Evolutionary conservation across 2,888 invertebrate genomes (phyloP).

Genomic region (Noctua pronuba): DNA sequence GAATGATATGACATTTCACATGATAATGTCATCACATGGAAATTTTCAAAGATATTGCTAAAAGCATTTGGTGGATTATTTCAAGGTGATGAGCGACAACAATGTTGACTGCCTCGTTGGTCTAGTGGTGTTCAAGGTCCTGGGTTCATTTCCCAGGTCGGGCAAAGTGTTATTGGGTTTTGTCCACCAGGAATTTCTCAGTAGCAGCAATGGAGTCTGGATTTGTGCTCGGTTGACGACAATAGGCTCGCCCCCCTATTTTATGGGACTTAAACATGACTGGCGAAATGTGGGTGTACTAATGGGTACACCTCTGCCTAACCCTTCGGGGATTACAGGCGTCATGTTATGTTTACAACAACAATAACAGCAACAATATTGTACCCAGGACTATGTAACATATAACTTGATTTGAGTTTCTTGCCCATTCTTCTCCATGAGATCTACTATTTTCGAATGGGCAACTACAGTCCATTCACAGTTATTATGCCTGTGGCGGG

Average conservation of each 20-base stretch:
- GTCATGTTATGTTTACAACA: too few species aligned
- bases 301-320: too few species aligned
- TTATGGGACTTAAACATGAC: background rate
- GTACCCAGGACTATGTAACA: too few species aligned
- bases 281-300: background rate
- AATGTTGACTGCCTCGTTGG: background rate
- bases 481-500: too few species aligned
- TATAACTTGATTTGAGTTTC: too few species aligned
- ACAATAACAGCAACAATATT: too few species aligned
- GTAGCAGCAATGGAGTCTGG: background rate
- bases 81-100: background rate
- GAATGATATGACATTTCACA: constrained; percentile 2
- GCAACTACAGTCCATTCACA: too few species aligned
- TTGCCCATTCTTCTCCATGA: too few species aligned
- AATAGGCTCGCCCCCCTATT: background rate
- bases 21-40: background rate
- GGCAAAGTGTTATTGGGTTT: background rate
- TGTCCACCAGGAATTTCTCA: too few species aligned
- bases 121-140: too few species aligned
- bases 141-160: background rate
- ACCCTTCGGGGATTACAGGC: too few species aligned
- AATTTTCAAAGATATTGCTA: background rate
- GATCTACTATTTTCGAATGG: too few species aligned
- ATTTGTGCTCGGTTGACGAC: background rate
- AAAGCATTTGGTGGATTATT: background rate